Evolutionary conservation across 1,140 invertebrate genomes (phyloP), one percentile per base, ranked within the genome.

Genomic region (Rhyacophila brunnea): DNA sequence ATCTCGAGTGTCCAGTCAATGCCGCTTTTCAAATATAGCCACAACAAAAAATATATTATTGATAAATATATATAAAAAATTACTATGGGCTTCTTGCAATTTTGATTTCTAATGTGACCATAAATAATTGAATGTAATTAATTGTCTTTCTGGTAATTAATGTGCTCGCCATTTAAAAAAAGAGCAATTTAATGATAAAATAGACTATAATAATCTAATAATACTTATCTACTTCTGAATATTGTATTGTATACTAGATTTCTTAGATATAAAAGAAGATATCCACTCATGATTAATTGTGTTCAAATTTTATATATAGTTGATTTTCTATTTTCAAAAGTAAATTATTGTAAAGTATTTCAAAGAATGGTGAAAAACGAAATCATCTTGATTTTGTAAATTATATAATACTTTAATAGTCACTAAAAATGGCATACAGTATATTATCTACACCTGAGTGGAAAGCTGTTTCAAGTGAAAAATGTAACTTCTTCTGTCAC

Each of bases 281-380:
- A 42, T 42, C 40, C 40, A 42, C 40, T 42, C n/a, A 42, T 14
- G n/a, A 14, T 42, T 17, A 42, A 42, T 42, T 42, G 40, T 42
- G 40, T 42, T 42, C 40, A 42, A 14, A 42, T 42, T 14, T 42
- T 42, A 17, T 42, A 11, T 42, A 42, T 42, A 14, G 40, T 42
- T 14, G 40, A 42, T 42, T 42, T 42, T 13, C 40, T 42, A 42
- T 42, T 42, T 14, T 42, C 13, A 14, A 42, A 42, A 28, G 9
- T 28, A 5, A 28, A 28, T 28, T 28, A 28, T 28, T 28, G 23
- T 42, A 42, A 17, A 14, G 11, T 42, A 42, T 42, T 42, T 42
- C 17, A 42, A 14, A 42, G 11, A 5, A 14, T 4, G n/a, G 40
- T 17, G 11, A 14, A n/a, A n/a, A n/a, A n/a, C n/a, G n/a, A n/a